Percentiles rank a stretch among this genome's conserved stretches.
Evolutionary conservation across 1,140 invertebrate genomes (phyloP).

Genomic region (Drosophila novamexicana): DNA sequence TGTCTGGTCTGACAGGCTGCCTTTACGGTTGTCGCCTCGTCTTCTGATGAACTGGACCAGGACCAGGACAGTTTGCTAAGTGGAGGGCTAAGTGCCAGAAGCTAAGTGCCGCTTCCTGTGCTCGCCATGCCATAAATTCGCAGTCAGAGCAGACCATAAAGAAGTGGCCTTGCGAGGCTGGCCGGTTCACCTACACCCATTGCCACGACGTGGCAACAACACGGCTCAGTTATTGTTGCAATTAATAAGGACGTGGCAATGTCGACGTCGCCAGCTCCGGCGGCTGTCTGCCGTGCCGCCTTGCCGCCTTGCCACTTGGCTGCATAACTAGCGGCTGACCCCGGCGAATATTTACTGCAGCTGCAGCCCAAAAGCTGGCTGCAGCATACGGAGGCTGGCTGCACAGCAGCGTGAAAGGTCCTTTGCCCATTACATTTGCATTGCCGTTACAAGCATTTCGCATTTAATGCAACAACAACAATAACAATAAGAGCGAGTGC

Average conservation of each 20-base stretch:
- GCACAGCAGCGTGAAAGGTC: slow-evolving; percentile 69
- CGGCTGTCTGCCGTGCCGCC: slow-evolving; percentile 58
- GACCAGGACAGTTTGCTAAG: slow-evolving; percentile 22
- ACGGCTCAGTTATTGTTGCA: slow-evolving; percentile 74
- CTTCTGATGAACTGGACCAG: slow-evolving; percentile 46
- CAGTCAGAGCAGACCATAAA: slow-evolving; percentile 44
- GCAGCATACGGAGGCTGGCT: slow-evolving; percentile 20
- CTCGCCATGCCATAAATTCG: slow-evolving; percentile 67
- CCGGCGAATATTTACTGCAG: slow-evolving; percentile 65
- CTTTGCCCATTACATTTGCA: slow-evolving; percentile 81
- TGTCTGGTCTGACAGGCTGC: slow-evolving; percentile 7
- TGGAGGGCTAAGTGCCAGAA: slow-evolving; percentile 62
- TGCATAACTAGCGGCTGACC: slow-evolving; percentile 56
- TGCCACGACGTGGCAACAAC: slow-evolving; percentile 3
- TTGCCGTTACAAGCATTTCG: slow-evolving; percentile 82
- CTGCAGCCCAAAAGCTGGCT: not conserved
- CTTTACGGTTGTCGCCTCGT: not conserved
- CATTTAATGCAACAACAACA: slow-evolving; percentile 71
- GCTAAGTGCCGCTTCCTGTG: slow-evolving; percentile 79
- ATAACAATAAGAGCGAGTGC: slow-evolving; percentile 19
- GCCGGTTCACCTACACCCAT: slow-evolving; percentile 16
- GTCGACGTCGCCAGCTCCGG: slow-evolving; percentile 24
- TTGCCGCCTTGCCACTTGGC: slow-evolving; percentile 59
- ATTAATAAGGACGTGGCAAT: slow-evolving; percentile 73
- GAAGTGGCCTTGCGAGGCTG: slow-evolving; percentile 16